Conservation (phyloP, 2,113 vertebrate genomes). For the Elephas maximus region DNA sequence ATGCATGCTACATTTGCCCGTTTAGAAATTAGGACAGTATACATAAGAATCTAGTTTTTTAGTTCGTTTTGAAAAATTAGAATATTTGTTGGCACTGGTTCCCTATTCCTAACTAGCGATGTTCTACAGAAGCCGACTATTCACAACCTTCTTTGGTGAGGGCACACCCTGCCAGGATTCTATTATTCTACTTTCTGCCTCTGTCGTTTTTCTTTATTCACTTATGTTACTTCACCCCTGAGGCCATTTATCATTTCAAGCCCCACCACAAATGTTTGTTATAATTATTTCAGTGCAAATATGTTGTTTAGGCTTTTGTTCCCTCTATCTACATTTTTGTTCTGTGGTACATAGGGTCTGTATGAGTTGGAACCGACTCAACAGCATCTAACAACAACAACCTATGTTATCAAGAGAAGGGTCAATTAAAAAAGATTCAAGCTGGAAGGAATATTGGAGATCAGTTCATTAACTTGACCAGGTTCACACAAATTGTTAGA, state of each 20-base stretch:
- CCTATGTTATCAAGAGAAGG: background rate
- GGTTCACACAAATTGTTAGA: background rate
- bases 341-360: too few relatives aligned
- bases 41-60: background rate
- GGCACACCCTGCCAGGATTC: background rate
- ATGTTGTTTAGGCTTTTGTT: background rate
- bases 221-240: background rate
- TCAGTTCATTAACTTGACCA: background rate
- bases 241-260: background rate
- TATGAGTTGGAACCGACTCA: too few relatives aligned
- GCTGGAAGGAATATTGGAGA: background rate
- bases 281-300: background rate
- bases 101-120: background rate
- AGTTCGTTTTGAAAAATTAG: background rate
- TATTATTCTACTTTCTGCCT: rapidly evolving
- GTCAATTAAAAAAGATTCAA: background rate
- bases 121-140: rapidly evolving
- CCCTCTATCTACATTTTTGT: background rate
- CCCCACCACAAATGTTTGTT: background rate
- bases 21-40: background rate
- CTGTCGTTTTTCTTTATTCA: background rate
- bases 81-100: background rate
- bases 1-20: background rate
- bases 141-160: background rate
- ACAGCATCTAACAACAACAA: too few relatives aligned